These are phyloP conservation scores for Campopleginae sp. DNA, from an alignment of 2,888 invertebrate genomes.

Conservation along the genomic window DNA sequence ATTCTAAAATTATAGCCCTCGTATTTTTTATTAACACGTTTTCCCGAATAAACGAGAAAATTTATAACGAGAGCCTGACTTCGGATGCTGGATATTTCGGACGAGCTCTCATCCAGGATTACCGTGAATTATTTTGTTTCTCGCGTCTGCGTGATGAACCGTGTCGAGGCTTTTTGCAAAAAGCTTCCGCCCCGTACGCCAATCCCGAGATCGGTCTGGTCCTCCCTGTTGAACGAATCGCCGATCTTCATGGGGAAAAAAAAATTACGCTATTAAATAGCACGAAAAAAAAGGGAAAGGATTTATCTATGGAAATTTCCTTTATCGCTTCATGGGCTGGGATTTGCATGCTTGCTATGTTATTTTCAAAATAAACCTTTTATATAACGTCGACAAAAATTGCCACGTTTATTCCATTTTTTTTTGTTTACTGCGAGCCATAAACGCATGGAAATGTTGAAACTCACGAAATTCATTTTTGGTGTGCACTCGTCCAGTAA, in stretches of 20 bases:
- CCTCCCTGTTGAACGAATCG: background rate
- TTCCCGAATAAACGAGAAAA: slow-evolving; percentile 27
- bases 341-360: background rate
- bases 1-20: background rate
- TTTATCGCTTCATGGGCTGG: background rate
- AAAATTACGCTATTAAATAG: background rate
- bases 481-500: too few species aligned
- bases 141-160: slow-evolving; percentile 18
- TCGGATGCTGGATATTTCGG: slow-evolving; percentile 30
- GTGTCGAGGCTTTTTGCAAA: slow-evolving; percentile 24
- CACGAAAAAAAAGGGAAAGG: background rate
- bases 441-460: background rate
- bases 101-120: slow-evolving; percentile 62
- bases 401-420: background rate
- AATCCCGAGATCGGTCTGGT: slow-evolving; percentile 48
- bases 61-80: slow-evolving; percentile 36
- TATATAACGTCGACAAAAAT: background rate
- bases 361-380: background rate
- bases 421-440: background rate
- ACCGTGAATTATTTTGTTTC: slow-evolving; percentile 68
- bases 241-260: background rate
- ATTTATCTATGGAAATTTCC: background rate
- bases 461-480: background rate
- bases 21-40: background rate
- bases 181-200: slow-evolving; percentile 28